Evolutionary conservation across 2,113 vertebrate genomes (phyloP).

Genomic region (Promerops cafer): DNA sequence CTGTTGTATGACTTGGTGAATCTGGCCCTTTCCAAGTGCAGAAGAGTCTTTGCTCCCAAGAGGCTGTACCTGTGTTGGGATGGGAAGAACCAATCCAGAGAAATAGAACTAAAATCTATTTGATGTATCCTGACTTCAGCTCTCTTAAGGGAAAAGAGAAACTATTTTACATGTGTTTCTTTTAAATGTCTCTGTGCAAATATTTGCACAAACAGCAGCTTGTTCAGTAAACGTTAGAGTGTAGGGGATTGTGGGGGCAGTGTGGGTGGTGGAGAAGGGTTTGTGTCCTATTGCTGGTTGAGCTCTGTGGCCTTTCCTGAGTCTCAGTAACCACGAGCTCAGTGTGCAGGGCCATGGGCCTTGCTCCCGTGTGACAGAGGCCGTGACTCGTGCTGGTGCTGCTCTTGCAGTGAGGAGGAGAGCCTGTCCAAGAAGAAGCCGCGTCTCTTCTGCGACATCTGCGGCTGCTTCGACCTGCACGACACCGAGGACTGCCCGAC

Average conservation of each 20-base stretch:
- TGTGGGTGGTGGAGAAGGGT: neutral
- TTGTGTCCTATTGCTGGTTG: rapidly evolving
- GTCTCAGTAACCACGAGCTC: rapidly evolving
- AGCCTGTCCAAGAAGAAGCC: constrained; percentile 86
- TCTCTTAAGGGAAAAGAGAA: neutral
- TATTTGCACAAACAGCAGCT: neutral
- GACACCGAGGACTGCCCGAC: constrained; percentile 97
- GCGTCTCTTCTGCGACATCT: constrained; percentile 96
- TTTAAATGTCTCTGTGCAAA: neutral
- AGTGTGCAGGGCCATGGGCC: rapidly evolving
- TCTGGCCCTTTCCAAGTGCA: neutral
- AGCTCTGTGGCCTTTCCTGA: neutral
- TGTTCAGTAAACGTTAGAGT: neutral
- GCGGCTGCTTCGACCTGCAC: constrained; percentile 95
- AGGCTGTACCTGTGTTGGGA: neutral
- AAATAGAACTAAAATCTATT: neutral
- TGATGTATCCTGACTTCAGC: neutral
- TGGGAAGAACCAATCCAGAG: neutral
- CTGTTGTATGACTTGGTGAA: neutral
- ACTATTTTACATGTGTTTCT: neutral
- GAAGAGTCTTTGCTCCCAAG: neutral
- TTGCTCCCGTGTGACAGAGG: rapidly evolving
- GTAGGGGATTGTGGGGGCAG: neutral
- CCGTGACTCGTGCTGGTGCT: neutral
- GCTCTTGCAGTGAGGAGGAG: constrained; percentile 68